Evolutionary conservation across 2,797 vertebrate species (phyloP).

Genomic region (Tinamus major): DNA sequence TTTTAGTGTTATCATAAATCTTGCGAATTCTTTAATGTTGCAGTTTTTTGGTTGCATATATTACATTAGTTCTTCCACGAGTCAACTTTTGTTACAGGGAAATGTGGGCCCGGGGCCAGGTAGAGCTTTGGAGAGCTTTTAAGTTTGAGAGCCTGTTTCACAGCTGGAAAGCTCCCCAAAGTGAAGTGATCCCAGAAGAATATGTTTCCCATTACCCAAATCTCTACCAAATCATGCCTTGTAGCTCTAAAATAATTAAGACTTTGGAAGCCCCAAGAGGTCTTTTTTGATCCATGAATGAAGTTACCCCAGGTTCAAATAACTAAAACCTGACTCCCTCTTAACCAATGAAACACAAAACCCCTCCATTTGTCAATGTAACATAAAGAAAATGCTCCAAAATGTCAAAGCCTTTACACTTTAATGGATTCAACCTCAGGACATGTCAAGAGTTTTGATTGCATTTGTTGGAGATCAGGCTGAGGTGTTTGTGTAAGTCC

Average conservation of each 20-base stretch:
- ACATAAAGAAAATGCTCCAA: conserved; percentile 64
- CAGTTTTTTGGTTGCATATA: conserved; percentile 52
- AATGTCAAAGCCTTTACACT: conserved; percentile 70
- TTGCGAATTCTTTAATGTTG: conserved; percentile 63
- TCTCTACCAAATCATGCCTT: conserved; percentile 76
- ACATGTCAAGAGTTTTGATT: conserved; percentile 55
- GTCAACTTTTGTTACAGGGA: conserved; percentile 70
- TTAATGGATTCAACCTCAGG: conserved; percentile 62
- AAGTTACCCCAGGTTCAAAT: conserved; percentile 78
- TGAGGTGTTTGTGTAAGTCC: conserved; percentile 40
- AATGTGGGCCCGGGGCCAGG: conserved; percentile 68
- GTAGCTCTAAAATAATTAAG: conserved; percentile 82
- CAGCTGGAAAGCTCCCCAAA: conserved; percentile 77
- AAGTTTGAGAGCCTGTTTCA: conserved; percentile 69
- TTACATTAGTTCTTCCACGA: conserved; percentile 42
- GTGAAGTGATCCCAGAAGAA: conserved; percentile 73
- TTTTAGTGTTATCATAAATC: conserved; percentile 66
- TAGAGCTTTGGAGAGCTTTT: conserved; percentile 74
- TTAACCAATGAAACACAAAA: conserved; percentile 74
- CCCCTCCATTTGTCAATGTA: conserved; percentile 74
- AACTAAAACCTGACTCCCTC: conserved; percentile 70
- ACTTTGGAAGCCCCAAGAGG: conserved; percentile 78
- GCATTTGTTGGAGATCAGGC: conserved; percentile 26
- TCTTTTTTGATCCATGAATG: conserved; percentile 81
- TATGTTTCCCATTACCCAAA: conserved; percentile 80